Conservation (phyloP, 1,140 invertebrate species). For the Drosophila nigromelanica region DNA sequence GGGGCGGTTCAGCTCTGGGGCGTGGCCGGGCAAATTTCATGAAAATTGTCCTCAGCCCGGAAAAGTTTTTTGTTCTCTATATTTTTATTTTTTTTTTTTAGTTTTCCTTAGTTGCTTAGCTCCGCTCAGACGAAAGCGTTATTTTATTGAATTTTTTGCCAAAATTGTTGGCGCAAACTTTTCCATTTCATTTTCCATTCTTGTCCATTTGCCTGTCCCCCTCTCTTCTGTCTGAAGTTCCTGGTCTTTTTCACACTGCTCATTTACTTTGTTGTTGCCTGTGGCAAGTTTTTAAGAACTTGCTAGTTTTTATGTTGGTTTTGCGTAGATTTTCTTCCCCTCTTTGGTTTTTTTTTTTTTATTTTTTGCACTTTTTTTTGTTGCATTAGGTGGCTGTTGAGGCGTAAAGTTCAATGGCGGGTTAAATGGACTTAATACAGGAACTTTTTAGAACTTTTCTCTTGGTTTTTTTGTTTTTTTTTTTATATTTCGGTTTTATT, state of each 20-base stretch:
- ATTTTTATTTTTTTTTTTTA: conserved; percentile 40
- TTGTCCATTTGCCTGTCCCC: conserved; percentile 52
- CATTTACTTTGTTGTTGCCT: conserved; percentile 70
- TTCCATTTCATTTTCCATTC: conserved; percentile 75
- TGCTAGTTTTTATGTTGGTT: conserved; percentile 54
- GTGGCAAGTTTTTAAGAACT: conserved; percentile 62
- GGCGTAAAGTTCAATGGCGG: conserved; percentile 82
- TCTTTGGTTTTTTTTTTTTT: conserved; percentile 11
- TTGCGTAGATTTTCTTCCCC: conserved; percentile 41
- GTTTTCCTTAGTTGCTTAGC: conserved; percentile 31
- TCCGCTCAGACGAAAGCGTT: conserved; percentile 67
- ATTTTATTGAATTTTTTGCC: conserved; percentile 71
- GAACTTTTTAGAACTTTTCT: conserved; percentile 72
- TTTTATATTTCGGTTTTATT: conserved; percentile 8
- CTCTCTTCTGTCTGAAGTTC: neutral
- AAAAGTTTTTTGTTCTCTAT: conserved; percentile 48
- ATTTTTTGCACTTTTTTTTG: conserved; percentile 53
- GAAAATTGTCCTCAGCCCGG: conserved; percentile 59
- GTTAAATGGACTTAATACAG: conserved; percentile 81
- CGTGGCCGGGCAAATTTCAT: conserved; percentile 67
- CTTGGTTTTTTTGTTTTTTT: conserved; percentile 2
- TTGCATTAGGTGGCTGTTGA: conserved; percentile 70
- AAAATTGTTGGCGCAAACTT: conserved; percentile 72
- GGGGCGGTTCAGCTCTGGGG: conserved; percentile 29
- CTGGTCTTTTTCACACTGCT: conserved; percentile 36